Conservation (phyloP, 2,888 invertebrate genomes). For the Epinotia bilunana region DNA sequence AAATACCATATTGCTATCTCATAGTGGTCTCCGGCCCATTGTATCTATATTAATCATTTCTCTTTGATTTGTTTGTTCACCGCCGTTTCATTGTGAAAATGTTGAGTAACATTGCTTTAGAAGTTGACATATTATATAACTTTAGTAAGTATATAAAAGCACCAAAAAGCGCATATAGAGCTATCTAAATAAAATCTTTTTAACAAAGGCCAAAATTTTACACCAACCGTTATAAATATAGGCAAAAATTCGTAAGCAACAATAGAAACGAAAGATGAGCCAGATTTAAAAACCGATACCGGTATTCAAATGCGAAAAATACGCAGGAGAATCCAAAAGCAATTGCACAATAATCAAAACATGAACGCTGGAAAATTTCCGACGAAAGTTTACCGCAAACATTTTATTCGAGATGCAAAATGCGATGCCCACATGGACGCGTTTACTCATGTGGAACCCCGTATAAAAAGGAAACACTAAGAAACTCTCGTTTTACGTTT, state of each 20-base stretch:
- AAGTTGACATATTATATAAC: not conserved
- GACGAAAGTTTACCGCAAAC: not conserved
- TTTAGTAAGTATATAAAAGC: not conserved
- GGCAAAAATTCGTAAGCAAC: not conserved
- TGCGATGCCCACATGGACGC: not conserved
- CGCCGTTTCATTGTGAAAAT: no score
- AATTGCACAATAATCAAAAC: not conserved
- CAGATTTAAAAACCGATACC: slow-evolving; percentile 1
- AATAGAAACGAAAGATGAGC: not conserved
- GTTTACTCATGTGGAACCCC: not conserved
- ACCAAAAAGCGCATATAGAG: not conserved
- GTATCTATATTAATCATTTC: no score
- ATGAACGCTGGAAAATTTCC: not conserved
- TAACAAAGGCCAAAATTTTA: slow-evolving; percentile 12
- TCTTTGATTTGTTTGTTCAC: no score
- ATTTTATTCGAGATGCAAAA: not conserved
- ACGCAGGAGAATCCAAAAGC: not conserved
- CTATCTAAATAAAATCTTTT: slow-evolving; percentile 34
- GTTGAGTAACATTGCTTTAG: no score
- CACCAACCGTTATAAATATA: not conserved
- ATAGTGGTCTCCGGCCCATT: no score
- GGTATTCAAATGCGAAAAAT: not conserved
- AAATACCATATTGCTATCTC: no score
- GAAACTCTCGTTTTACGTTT: not conserved
- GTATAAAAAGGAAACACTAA: not conserved